phyloP scores from a whole-genome alignment of 2,113 vertebrate species.

The Barnardius zonarius region DNA sequence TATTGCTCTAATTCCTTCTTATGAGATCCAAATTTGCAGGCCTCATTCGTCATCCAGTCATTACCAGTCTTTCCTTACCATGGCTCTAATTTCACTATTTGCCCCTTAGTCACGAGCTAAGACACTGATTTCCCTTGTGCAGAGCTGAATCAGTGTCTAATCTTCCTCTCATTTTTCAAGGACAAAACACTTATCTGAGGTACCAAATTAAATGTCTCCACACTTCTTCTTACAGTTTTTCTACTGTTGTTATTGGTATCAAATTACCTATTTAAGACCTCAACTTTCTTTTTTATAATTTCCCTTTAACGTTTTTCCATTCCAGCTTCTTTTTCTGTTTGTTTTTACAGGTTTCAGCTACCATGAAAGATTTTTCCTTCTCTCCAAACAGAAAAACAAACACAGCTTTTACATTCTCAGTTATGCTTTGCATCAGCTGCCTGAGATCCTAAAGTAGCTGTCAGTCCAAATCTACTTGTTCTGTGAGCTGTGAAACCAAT shows the following conservation, averaged over 20 bases:
- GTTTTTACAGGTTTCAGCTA: not conserved
- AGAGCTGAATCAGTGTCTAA: not conserved
- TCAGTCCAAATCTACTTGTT: not conserved
- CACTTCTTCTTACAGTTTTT: not conserved
- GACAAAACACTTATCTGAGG: not conserved
- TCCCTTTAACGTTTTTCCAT: not conserved
- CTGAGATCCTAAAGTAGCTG: not conserved
- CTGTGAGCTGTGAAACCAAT: not conserved
- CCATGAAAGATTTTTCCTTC: not conserved
- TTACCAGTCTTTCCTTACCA: not conserved
- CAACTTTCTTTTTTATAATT: not conserved
- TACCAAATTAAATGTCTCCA: conserved; percentile 8
- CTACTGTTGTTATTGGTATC: not conserved
- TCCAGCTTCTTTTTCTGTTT: not conserved
- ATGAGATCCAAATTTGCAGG: not conserved
- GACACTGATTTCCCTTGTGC: not conserved
- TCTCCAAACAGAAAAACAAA: conserved; percentile 12
- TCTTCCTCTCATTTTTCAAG: not conserved
- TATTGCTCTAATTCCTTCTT: not conserved
- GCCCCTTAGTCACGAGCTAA: not conserved
- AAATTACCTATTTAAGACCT: not conserved
- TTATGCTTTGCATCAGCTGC: not conserved
- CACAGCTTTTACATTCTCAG: not conserved
- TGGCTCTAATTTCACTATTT: not conserved
- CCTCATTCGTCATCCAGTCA: not conserved